These are phyloP conservation scores for Ganaspis brasiliensis DNA, from an alignment of 2,888 invertebrate species.

Conservation along the genomic window DNA sequence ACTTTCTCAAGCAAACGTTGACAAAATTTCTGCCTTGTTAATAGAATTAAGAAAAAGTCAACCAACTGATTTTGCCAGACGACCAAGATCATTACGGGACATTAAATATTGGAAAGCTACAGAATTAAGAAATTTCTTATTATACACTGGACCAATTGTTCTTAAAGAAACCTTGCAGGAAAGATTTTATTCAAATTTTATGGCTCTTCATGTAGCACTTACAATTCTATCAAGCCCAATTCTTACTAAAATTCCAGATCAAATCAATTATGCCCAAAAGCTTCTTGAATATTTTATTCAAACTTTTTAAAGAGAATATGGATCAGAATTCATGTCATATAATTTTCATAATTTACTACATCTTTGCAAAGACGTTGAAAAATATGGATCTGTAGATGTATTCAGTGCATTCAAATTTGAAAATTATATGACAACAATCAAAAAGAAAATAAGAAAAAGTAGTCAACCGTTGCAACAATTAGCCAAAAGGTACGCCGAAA, in stretches of 20 bases:
- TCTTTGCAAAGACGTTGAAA: not conserved
- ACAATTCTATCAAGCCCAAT: slow-evolving; percentile 58
- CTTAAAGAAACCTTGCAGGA: slow-evolving; percentile 56
- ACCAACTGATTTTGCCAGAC: slow-evolving; percentile 61
- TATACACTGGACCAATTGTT: slow-evolving; percentile 67
- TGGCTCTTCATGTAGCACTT: slow-evolving; percentile 60
- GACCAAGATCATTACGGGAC: slow-evolving; percentile 64
- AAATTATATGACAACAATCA: slow-evolving; percentile 65
- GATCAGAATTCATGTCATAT: not conserved
- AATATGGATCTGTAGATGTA: not conserved
- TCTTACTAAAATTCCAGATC: slow-evolving; percentile 20
- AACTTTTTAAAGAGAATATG: slow-evolving; percentile 38
- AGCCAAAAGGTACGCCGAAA: slow-evolving; percentile 39
- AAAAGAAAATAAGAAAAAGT: slow-evolving; percentile 49
- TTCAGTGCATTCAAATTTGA: slow-evolving; percentile 1
- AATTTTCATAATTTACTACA: slow-evolving; percentile 1
- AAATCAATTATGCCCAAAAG: slow-evolving; percentile 57
- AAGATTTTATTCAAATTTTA: slow-evolving; percentile 63
- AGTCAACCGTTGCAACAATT: slow-evolving; percentile 56
- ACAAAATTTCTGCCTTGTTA: slow-evolving; percentile 1
- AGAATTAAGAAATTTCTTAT: slow-evolving; percentile 67
- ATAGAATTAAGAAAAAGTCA: not conserved
- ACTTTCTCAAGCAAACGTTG: slow-evolving; percentile 14
- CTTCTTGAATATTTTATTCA: slow-evolving; percentile 62
- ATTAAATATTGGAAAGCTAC: slow-evolving; percentile 70